These are phyloP conservation scores for Loripinus fragilis DNA, from an alignment of 2,888 invertebrate species.

Conservation along the genomic window DNA sequence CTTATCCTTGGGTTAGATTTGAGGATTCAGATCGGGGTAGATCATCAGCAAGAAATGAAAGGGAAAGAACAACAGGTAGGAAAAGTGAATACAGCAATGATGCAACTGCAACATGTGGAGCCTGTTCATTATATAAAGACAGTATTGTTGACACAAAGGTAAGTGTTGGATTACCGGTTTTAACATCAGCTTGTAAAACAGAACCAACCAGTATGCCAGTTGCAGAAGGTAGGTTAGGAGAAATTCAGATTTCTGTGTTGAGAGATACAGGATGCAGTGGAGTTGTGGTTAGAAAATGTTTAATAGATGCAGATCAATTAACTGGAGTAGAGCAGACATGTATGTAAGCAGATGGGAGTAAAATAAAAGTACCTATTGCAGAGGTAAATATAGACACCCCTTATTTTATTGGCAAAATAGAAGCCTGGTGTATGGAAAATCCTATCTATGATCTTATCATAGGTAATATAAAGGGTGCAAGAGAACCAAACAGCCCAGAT, in stretches of 20 bases:
- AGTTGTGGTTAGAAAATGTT: background rate
- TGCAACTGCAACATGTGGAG: background rate
- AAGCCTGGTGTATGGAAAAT: conserved; percentile 14
- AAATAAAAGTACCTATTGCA: background rate
- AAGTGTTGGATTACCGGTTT: background rate
- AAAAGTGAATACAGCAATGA: background rate
- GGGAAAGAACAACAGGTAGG: background rate
- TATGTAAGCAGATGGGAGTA: conserved; percentile 1
- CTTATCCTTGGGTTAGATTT: no score
- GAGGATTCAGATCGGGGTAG: background rate
- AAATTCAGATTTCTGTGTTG: background rate
- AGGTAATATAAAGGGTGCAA: conserved; percentile 10
- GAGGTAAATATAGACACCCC: background rate
- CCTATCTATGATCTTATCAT: conserved; percentile 14
- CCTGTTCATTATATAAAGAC: background rate
- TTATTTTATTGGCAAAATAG: no score
- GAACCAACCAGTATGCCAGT: background rate
- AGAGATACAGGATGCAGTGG: conserved; percentile 18
- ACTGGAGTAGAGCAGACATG: conserved; percentile 2
- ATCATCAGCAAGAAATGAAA: background rate
- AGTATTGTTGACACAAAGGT: background rate
- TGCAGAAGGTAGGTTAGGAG: background rate
- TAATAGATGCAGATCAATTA: background rate
- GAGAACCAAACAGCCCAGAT: no score
- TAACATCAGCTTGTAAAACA: background rate